phyloP scores from a whole-genome alignment of 2,797 vertebrate genomes.

The Propithecus deckenii region DNA sequence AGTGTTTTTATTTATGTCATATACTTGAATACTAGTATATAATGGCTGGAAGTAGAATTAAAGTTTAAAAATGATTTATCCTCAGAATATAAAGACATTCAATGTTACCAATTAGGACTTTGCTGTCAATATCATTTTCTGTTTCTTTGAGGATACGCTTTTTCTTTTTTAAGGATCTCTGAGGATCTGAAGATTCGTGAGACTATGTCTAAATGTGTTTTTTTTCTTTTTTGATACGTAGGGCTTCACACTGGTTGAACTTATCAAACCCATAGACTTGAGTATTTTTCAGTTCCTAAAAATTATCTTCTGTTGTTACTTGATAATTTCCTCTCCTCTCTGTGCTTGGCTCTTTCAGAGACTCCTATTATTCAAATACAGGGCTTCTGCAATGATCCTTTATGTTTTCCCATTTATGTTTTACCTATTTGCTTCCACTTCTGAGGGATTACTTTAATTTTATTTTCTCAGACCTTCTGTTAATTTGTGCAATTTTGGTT shows the following conservation, averaged over 20 bases:
- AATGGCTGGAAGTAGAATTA: neutral
- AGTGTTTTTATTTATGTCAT: neutral
- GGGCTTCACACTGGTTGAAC: neutral
- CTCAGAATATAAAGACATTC: neutral
- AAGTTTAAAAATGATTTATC: neutral
- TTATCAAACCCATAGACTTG: neutral
- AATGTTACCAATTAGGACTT: neutral
- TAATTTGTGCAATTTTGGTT: neutral
- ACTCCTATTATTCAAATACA: neutral
- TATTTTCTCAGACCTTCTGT: neutral
- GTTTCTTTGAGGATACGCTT: neutral
- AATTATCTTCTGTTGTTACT: neutral
- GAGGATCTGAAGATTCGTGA: neutral
- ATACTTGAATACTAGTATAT: neutral
- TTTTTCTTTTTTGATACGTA: neutral
- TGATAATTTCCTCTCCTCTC: neutral
- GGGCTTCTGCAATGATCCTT: neutral
- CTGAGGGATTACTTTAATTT: neutral
- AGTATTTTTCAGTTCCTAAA: slow-evolving; percentile 39
- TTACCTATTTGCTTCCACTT: neutral
- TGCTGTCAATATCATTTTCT: neutral
- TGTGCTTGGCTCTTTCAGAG: neutral
- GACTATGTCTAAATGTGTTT: neutral
- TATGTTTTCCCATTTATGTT: neutral
- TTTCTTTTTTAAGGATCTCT: neutral